Evolutionary conservation across 2,888 invertebrate species (phyloP), one percentile per base, ranked within the genome.

Genomic region (Polylopha cassiicola): DNA sequence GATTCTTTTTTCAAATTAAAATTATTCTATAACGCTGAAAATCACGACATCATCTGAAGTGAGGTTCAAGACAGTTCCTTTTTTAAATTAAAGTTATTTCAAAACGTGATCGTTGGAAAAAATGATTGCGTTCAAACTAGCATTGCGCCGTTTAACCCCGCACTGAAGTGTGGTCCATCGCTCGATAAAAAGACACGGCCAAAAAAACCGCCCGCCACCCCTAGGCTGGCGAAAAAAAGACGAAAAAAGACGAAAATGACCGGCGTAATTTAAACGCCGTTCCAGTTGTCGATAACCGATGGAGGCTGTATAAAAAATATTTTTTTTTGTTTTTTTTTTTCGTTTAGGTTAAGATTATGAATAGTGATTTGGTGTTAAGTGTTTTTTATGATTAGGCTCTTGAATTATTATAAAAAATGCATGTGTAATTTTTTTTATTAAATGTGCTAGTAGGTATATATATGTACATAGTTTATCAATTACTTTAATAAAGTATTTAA

Each of bases 261-360:
- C 61, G 69, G 69, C 65, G 81, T 82, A 82, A 82, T 84, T 82
- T 84, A 82, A 79, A 70, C 78, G 78, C 73, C 69, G 72, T 70
- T 69, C 71, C 76, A 76, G 78, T 69, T 69, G 78, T 71, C 71
- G 68, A 67, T 74, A 77, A 74, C 74, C 68, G 50, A 55, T 55
- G 72, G 70, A 60, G 50, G 55, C 47, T 50, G 44, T 54, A 50
- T 53, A 47, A 46, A 15, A 39, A 37, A 48, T 50, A 44, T 38
- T 42, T 46, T 43, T 51, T 39, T 53, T 51, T 44, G 42, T 50
- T 46, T 46, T 27, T 23, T 23, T 46, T 37, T 15, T 27, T 27
- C n/a, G 6, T 24, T 24, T 24, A 24, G 14, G 18, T 11, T 17
- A 22, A 37, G 28, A 10, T 39, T 41, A 29, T 39, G 34, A 20